These are phyloP conservation scores for Notocelia uddmanniana DNA, from an alignment of 2,888 invertebrate genomes.

Conservation along the genomic window DNA sequence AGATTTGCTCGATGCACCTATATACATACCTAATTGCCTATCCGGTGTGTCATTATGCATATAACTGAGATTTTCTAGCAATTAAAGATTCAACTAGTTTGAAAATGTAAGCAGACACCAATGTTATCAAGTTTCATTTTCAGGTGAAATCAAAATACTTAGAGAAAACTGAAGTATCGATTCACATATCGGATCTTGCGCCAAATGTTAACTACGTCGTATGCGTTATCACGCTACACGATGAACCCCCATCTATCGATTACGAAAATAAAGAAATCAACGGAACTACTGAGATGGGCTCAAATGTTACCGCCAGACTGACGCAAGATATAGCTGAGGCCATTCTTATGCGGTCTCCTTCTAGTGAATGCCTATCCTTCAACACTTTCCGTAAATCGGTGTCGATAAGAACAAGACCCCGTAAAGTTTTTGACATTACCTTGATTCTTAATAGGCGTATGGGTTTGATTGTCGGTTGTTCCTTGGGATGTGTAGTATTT, in stretches of 20 bases:
- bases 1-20: not conserved
- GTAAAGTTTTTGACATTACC: constrained; percentile 69
- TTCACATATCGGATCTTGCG: constrained; percentile 68
- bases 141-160: constrained; percentile 77
- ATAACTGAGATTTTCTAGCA: too few relatives aligned
- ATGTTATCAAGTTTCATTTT: constrained; percentile 49
- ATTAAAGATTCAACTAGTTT: too few relatives aligned
- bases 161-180: constrained; percentile 72
- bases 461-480: constrained; percentile 80
- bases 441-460: constrained; percentile 74
- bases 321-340: constrained; percentile 72
- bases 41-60: too few relatives aligned
- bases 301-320: constrained; percentile 67
- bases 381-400: constrained; percentile 71
- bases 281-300: constrained; percentile 58
- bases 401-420: constrained; percentile 62
- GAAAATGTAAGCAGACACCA: too few relatives aligned
- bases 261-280: constrained; percentile 63
- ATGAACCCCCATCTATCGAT: constrained; percentile 62
- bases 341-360: constrained; percentile 73
- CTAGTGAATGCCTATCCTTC: constrained; percentile 79
- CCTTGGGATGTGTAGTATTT: constrained; percentile 78
- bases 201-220: constrained; percentile 74
- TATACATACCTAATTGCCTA: not conserved
- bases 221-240: constrained; percentile 73